Conservation (phyloP, 1,140 invertebrate species). For the Cydia splendana region DNA sequence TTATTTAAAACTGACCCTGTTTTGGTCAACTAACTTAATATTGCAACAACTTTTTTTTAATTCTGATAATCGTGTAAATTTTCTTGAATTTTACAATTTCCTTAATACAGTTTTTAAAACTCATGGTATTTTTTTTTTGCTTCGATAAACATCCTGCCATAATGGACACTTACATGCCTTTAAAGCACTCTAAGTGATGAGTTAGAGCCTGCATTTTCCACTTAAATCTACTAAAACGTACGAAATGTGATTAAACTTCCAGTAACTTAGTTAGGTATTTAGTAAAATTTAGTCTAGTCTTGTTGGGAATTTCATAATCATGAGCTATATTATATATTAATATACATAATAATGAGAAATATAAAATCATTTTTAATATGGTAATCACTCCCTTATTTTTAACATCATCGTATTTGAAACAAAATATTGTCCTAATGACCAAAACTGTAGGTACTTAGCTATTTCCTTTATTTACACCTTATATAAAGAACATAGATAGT, state of each 20-base stretch:
- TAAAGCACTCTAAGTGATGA: constrained; percentile 16
- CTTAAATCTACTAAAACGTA: constrained; percentile 2
- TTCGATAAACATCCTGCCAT: not conserved
- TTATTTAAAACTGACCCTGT: too few relatives aligned
- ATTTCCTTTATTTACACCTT: not conserved
- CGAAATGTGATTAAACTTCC: constrained; percentile 9
- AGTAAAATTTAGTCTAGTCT: not conserved
- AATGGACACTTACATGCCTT: constrained; percentile 1
- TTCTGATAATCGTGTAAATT: too few relatives aligned
- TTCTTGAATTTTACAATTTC: too few relatives aligned
- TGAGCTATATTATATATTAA: not conserved
- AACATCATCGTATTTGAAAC: too few relatives aligned
- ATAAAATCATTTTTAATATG: too few relatives aligned
- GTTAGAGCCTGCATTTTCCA: constrained; percentile 3
- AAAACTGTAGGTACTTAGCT: too few relatives aligned
- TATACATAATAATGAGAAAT: too few relatives aligned
- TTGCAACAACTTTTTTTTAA: too few relatives aligned
- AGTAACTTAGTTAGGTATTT: constrained; percentile 6
- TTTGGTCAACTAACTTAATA: too few relatives aligned
- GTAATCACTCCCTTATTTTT: not conserved
- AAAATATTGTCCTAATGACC: too few relatives aligned
- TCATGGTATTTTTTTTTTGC: too few relatives aligned
- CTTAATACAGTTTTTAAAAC: not conserved
- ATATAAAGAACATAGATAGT: too few relatives aligned
- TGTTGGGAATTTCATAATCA: not conserved